Conservation (phyloP, 2,113 vertebrate genomes). For the Ailurus styani region DNA sequence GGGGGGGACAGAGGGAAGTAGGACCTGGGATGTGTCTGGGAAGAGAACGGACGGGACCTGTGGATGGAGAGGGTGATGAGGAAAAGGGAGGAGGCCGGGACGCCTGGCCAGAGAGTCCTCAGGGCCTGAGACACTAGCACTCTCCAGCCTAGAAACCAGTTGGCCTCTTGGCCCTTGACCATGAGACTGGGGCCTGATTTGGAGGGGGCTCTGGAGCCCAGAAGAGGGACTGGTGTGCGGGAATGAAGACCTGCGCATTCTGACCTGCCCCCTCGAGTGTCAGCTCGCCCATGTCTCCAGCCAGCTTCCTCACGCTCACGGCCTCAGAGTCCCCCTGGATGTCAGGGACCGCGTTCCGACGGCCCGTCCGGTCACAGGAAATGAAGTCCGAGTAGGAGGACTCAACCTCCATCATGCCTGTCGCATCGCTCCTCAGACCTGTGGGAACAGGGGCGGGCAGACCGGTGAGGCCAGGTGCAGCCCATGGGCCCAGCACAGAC, state of each 20-base stretch:
- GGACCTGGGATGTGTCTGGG: not conserved
- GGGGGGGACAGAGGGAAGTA: not conserved
- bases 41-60: not conserved
- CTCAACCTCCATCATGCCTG: slow-evolving; percentile 95
- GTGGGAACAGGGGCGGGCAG: slow-evolving; percentile 13
- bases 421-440: slow-evolving; percentile 87
- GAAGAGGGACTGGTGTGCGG: not conserved
- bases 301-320: slow-evolving; percentile 89
- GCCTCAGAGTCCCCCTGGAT: slow-evolving; percentile 84
- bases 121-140: not conserved
- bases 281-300: slow-evolving; percentile 86
- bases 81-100: not conserved
- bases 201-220: not conserved
- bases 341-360: slow-evolving; percentile 95
- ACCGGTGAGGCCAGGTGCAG: not conserved
- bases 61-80: too few species aligned
- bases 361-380: slow-evolving; percentile 93
- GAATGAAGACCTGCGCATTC: not conserved
- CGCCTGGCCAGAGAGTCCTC: not conserved
- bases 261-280: slow-evolving; percentile 78
- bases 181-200: not conserved
- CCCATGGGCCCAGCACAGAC: not conserved
- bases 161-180: not conserved
- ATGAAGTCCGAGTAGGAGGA: slow-evolving; percentile 96
- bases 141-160: not conserved